Base-by-base conservation (phyloP, 2,888 invertebrate species). In the Dioctria linearis region DNA sequence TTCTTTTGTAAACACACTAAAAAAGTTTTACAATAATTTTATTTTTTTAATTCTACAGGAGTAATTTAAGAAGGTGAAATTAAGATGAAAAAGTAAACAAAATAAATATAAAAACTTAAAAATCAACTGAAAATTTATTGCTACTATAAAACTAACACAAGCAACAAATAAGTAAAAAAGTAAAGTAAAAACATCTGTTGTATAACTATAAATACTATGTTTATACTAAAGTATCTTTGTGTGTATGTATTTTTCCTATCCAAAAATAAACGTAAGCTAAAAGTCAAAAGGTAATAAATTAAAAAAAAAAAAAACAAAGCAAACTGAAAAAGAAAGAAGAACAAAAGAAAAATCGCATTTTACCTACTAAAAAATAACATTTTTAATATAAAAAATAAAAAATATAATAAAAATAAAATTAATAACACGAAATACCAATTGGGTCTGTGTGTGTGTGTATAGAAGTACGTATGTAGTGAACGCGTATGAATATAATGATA, bases 211-310 rank as follows among this genome's bases (percentile, higher is more conserved):
- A 25, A 25, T 25, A 25, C 25, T 73, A 54, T 73, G 57, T 73
- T 73, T 73, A 59, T 73, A 73, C 73, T 59, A 73, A 73, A 73
- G 43, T 73, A 73, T 73, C 59, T 25, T 2, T 59, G 73, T 73
- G 73, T 73, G 73, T 66, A 66, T 66, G 66, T 73, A 73, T 73
- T 73, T 73, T 73, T 73, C 57, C 40, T 73, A 73, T 73, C 57
- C 25, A 25, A 25, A 25, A 42, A 37, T 67, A 67, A 49, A 25
- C 43, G n/a, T 67, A 25, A 67, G 11, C 67, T 43, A 43, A 67
- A 37, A 65, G 40, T 65, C 65, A 65, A n/a, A n/a, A 65, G 65
- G 40, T 42, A 40, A 37, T 65, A 66, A 59, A 42, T 51, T 73
- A 57, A 59, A 42, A 5, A 57, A 59, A 42, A 5, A 57, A 42